Evolutionary conservation across 2,797 vertebrate species (phyloP).

Genomic region (Gymnoscopelus braueri): DNA sequence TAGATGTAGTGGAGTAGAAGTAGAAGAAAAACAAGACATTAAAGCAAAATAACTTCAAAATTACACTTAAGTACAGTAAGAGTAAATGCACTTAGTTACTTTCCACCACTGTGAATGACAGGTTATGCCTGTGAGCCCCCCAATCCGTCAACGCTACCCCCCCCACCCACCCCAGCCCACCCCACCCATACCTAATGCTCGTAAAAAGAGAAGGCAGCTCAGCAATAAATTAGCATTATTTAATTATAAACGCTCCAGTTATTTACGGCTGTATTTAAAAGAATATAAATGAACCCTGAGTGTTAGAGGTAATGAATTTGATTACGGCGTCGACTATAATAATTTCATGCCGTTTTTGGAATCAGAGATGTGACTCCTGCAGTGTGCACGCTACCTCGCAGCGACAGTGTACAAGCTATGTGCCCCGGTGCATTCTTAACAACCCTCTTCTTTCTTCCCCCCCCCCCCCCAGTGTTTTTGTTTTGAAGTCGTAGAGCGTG

Average conservation of each 20-base stretch:
- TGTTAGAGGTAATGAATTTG: slow-evolving; percentile 69
- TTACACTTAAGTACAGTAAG: too few species aligned
- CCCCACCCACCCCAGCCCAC: slow-evolving; percentile 8
- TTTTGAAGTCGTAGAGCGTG: slow-evolving; percentile 12
- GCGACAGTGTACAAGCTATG: slow-evolving; percentile 40
- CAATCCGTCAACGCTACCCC: slow-evolving; percentile 23
- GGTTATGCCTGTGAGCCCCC: slow-evolving; percentile 47
- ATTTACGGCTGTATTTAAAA: slow-evolving; percentile 68
- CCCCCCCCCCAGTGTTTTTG: slow-evolving; percentile 9
- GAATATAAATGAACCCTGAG: slow-evolving; percentile 70
- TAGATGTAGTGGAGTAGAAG: too few species aligned
- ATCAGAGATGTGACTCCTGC: slow-evolving; percentile 56
- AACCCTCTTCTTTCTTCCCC: slow-evolving; percentile 4
- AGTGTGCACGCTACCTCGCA: slow-evolving; percentile 23
- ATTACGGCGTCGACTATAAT: slow-evolving; percentile 58
- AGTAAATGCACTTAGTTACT: too few species aligned
- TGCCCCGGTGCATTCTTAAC: slow-evolving; percentile 46
- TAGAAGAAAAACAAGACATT: too few species aligned
- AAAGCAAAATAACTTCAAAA: too few species aligned
- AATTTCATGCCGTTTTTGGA: slow-evolving; percentile 71
- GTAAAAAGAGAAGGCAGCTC: slow-evolving; percentile 40
- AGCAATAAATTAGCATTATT: slow-evolving; percentile 69
- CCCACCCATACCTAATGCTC: slow-evolving; percentile 34
- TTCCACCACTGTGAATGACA: too few species aligned
- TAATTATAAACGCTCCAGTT: slow-evolving; percentile 69